A percentile compares a stretch with the other conserved stretches of the same genome.
These are phyloP conservation scores for Procambarus clarkii DNA, from an alignment of 1,140 invertebrate species.

Conservation along the genomic window DNA sequence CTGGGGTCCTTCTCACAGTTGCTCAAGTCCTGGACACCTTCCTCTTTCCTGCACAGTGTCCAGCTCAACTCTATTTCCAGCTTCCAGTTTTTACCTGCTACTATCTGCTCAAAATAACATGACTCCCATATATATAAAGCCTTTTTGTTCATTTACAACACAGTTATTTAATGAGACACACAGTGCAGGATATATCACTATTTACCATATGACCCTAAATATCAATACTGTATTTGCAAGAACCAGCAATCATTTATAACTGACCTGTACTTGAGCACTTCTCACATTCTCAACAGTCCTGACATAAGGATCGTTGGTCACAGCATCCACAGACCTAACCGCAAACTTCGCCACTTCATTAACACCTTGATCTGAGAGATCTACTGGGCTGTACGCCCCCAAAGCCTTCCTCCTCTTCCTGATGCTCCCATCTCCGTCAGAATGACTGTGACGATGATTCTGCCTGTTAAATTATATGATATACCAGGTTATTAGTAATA, in stretches of 20 bases:
- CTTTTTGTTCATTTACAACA: too few species aligned
- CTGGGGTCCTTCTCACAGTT: slow-evolving; percentile 23
- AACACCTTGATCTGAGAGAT: not conserved
- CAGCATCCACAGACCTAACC: slow-evolving; percentile 19
- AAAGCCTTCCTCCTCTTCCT: slow-evolving; percentile 5
- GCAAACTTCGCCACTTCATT: slow-evolving; percentile 30
- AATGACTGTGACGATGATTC: too few species aligned
- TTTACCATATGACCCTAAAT: too few species aligned
- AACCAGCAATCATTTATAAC: not conserved
- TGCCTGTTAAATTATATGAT: too few species aligned
- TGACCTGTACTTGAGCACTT: slow-evolving; percentile 23
- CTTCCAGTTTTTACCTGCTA: slow-evolving; percentile 18
- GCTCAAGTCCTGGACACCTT: slow-evolving; percentile 6
- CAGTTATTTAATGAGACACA: too few species aligned
- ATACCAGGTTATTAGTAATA: too few species aligned
- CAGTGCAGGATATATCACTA: too few species aligned
- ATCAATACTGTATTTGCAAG: too few species aligned
- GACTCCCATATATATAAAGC: not conserved
- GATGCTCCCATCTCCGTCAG: not conserved
- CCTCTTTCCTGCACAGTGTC: slow-evolving; percentile 38
- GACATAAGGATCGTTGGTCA: slow-evolving; percentile 11
- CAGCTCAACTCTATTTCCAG: slow-evolving; percentile 35
- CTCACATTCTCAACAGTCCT: slow-evolving; percentile 28
- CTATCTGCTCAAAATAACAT: slow-evolving; percentile 15
- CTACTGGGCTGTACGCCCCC: not conserved